Evolutionary conservation across 2,888 invertebrate species (phyloP).

Genomic region (Pyrrhia umbra): DNA sequence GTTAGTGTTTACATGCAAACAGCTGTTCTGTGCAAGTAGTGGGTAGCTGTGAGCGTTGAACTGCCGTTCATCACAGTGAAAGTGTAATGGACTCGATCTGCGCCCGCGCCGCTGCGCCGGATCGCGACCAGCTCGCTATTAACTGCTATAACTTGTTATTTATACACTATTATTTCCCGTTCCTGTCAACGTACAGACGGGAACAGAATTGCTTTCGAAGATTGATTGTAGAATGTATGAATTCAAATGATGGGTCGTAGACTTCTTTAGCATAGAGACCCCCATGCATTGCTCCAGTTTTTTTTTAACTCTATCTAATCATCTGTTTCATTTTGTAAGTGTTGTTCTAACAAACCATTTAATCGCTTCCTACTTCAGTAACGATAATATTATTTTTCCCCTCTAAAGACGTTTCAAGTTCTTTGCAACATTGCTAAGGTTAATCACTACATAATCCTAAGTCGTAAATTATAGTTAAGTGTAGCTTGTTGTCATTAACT

Average conservation of each 20-base stretch:
- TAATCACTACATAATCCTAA: neutral
- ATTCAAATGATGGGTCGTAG: conserved; percentile 6
- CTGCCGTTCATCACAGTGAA: conserved; percentile 63
- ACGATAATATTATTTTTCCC: neutral
- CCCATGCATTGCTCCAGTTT: neutral
- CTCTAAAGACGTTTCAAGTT: neutral
- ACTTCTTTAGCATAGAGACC: neutral
- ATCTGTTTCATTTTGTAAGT: no score
- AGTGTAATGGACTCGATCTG: conserved; percentile 63
- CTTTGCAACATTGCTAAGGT: conserved; percentile 1
- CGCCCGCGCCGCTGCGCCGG: conserved; percentile 42
- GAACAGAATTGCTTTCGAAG: conserved; percentile 36
- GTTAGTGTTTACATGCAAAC: conserved; percentile 46
- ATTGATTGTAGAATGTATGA: conserved; percentile 14
- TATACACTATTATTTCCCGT: conserved; percentile 58
- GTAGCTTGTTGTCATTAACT: conserved; percentile 38
- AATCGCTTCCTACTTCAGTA: neutral
- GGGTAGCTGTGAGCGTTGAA: conserved; percentile 72
- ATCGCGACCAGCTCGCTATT: conserved; percentile 46
- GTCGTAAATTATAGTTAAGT: conserved; percentile 27
- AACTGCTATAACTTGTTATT: conserved; percentile 56
- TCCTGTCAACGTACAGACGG: conserved; percentile 52
- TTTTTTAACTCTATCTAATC: no score
- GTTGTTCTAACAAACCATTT: no score
- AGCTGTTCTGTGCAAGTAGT: conserved; percentile 59